Evolutionary conservation across 2,797 vertebrate species (phyloP).

Genomic region (Myotis myotis): DNA sequence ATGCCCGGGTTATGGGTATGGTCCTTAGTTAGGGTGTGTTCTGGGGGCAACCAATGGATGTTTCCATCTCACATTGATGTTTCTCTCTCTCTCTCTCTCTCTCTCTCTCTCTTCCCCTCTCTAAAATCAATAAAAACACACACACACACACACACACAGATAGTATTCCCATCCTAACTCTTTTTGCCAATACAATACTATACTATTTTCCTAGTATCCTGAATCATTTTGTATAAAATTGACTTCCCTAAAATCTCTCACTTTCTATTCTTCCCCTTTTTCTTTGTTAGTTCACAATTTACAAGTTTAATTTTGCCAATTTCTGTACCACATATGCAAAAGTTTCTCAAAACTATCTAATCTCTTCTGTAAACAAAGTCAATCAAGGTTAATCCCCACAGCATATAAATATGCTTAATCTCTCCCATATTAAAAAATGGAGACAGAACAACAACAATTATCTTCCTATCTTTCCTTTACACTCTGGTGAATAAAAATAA

Average conservation of each 20-base stretch:
- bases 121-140: not conserved
- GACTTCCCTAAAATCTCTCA: not conserved
- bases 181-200: not conserved
- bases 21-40: not conserved
- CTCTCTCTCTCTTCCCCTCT: not conserved
- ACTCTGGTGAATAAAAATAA: not conserved
- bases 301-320: not conserved
- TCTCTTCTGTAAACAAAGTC: not conserved
- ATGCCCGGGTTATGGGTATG: not conserved
- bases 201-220: not conserved
- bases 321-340: not conserved
- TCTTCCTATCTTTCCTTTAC: not conserved
- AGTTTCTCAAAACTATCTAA: not conserved
- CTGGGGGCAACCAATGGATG: not conserved
- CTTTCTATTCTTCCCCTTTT: not conserved
- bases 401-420: not conserved
- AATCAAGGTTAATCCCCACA: not conserved
- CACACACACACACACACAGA: not conserved
- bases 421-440: not conserved
- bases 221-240: not conserved
- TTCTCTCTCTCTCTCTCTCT: not conserved
- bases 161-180: not conserved
- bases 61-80: not conserved
- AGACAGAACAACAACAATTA: not conserved
- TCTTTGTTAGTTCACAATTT: not conserved